A percentile compares a stretch with the other conserved stretches of the same genome.
Evolutionary conservation across 2,113 vertebrate species (phyloP).

Genomic region (Gobiocypris rarus): DNA sequence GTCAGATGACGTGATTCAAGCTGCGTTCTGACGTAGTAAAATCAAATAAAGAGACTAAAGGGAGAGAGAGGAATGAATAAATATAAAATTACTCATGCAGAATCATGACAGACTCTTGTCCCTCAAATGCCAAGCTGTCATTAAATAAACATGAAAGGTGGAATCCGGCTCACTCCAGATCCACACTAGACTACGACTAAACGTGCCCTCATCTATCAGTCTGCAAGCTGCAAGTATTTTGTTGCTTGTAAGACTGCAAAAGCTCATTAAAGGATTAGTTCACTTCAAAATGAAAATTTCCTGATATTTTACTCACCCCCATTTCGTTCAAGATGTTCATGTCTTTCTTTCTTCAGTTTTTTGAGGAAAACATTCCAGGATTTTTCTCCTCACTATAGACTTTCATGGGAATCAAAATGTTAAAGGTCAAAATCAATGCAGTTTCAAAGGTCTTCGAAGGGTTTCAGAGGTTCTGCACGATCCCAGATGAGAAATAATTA

Average conservation of each 20-base stretch:
- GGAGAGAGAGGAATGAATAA: constrained; percentile 34
- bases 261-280: neutral
- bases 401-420: too few relatives aligned
- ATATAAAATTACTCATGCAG: constrained; percentile 46
- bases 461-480: too few relatives aligned
- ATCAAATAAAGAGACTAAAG: neutral
- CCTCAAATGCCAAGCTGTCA: constrained; percentile 56
- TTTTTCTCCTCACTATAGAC: too few relatives aligned
- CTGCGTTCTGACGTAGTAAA: neutral
- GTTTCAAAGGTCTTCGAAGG: too few relatives aligned
- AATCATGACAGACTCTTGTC: constrained; percentile 48
- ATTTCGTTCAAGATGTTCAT: too few relatives aligned
- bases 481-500: too few relatives aligned
- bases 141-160: constrained; percentile 12
- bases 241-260: neutral
- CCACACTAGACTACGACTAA: neutral
- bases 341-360: too few relatives aligned
- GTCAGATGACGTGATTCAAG: constrained; percentile 2
- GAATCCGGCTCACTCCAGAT: constrained; percentile 10
- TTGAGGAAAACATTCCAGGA: too few relatives aligned
- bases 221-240: neutral
- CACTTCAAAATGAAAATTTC: too few relatives aligned
- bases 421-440: too few relatives aligned
- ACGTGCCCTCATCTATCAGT: too few relatives aligned
- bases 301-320: too few relatives aligned